These are phyloP conservation scores for Gobionotothen gibberifrons DNA, from an alignment of 2,797 vertebrate species.

Conservation along the genomic window DNA sequence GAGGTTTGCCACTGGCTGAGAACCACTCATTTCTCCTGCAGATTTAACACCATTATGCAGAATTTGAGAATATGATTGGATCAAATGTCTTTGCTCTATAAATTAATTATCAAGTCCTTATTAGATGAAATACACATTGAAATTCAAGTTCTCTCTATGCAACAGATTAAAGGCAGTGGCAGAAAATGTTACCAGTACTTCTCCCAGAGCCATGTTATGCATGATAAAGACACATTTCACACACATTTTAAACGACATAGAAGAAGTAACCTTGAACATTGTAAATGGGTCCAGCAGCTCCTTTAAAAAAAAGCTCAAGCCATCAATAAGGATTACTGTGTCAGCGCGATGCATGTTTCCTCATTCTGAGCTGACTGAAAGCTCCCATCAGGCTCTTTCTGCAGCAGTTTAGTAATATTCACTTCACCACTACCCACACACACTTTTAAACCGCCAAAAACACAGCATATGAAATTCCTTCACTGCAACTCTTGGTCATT, in stretches of 20 bases:
- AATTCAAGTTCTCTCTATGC: slow-evolving; percentile 5
- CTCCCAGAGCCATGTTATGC: neutral
- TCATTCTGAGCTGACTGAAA: slow-evolving; percentile 32
- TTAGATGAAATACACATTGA: slow-evolving; percentile 15
- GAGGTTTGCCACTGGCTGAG: slow-evolving; percentile 17
- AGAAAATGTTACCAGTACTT: neutral
- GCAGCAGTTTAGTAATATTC: slow-evolving; percentile 47
- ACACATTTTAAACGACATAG: neutral
- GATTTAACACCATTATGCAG: neutral
- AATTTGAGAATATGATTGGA: neutral
- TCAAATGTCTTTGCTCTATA: slow-evolving; percentile 7
- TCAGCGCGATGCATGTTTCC: slow-evolving; percentile 26
- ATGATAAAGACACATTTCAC: neutral
- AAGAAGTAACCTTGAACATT: slow-evolving; percentile 8
- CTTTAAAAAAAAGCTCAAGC: slow-evolving; percentile 28
- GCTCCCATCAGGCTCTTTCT: slow-evolving; percentile 32
- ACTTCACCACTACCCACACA: slow-evolving; percentile 40
- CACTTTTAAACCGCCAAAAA: slow-evolving; percentile 35
- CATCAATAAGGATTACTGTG: slow-evolving; percentile 40
- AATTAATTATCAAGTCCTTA: slow-evolving; percentile 39
- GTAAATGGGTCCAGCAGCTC: slow-evolving; percentile 3
- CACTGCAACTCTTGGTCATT: slow-evolving; percentile 14
- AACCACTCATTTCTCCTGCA: slow-evolving; percentile 4
- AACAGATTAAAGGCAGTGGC: neutral
- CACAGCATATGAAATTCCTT: slow-evolving; percentile 15